A percentile compares a stretch with the other conserved stretches of the same genome.
phyloP scores from a whole-genome alignment of 2,113 vertebrate genomes.

The human (Homo sapiens) region DNA sequence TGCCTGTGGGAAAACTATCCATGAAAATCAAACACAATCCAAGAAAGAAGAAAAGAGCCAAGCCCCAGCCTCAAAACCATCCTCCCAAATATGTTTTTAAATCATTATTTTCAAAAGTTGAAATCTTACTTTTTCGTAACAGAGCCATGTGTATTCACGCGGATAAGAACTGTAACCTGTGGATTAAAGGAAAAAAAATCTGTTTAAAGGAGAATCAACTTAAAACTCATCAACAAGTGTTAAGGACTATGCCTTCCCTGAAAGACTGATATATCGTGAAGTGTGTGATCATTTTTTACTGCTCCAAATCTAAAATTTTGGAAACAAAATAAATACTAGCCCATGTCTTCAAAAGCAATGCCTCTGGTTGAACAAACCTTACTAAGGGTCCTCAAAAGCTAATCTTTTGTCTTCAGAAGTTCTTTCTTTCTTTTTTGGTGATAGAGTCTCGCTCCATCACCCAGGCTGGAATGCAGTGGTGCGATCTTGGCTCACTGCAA shows the following conservation, averaged over 20 bases:
- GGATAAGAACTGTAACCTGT: conserved; percentile 68
- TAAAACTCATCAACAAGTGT: neutral
- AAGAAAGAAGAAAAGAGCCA: neutral
- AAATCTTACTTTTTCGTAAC: conserved; percentile 91
- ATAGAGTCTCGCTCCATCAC: too few relatives aligned
- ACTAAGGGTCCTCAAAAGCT: neutral
- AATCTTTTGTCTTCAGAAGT: neutral
- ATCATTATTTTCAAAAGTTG: neutral
- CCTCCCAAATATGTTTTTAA: neutral
- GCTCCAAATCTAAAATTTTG: neutral
- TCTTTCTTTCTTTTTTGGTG: neutral
- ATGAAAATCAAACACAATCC: neutral
- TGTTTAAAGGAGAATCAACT: neutral
- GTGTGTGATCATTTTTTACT: neutral
- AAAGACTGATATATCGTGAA: neutral
- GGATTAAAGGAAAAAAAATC: conserved; percentile 58
- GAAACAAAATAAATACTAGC: neutral
- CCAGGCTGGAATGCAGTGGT: too few relatives aligned
- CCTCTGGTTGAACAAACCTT: neutral
- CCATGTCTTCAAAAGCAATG: neutral
- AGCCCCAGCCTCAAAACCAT: neutral
- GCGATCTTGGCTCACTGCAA: too few relatives aligned
- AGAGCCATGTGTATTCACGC: conserved; percentile 90
- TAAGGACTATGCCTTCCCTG: neutral
- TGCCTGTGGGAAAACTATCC: neutral